A percentile compares a stretch with the other conserved stretches of the same genome.
These are phyloP conservation scores for Porites evermanni DNA, from an alignment of 92 coral and sea anemone species.

Conservation along the genomic window DNA sequence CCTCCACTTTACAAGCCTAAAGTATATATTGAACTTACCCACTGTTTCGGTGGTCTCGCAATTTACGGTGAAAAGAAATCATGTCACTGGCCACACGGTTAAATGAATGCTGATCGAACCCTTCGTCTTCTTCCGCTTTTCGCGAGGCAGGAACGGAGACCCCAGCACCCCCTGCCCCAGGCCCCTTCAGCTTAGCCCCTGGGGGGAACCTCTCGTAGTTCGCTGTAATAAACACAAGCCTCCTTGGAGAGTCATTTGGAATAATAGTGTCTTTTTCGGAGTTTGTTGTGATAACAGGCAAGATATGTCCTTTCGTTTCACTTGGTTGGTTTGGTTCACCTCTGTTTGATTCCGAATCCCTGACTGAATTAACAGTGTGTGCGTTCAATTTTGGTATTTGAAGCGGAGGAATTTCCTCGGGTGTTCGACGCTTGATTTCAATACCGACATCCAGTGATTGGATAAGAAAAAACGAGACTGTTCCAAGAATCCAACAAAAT, in stretches of 20 bases:
- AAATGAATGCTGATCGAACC: constrained; percentile 83
- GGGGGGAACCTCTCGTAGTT: constrained; percentile 78
- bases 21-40: constrained; percentile 63
- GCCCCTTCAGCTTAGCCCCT: constrained; percentile 75
- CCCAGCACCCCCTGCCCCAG: constrained; percentile 87
- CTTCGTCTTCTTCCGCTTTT: constrained; percentile 74
- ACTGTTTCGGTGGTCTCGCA: constrained; percentile 72
- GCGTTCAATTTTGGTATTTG: constrained; percentile 79
- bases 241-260: constrained; percentile 29
- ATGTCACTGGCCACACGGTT: constrained; percentile 87
- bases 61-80: constrained; percentile 84
- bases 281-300: background rate
- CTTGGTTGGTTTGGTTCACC: constrained; percentile 18
- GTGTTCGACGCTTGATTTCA: constrained; percentile 76
- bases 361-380: constrained; percentile 19
- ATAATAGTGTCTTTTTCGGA: constrained; percentile 1
- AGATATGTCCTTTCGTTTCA: constrained; percentile 7
- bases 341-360: constrained; percentile 1
- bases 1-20: too few species aligned
- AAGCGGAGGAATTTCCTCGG: constrained; percentile 64
- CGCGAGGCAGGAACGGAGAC: constrained; percentile 68
- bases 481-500: constrained; percentile 92
- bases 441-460: constrained; percentile 87
- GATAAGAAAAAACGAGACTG: constrained; percentile 84
- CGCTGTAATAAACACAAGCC: constrained; percentile 58